These are phyloP conservation scores for Pristionchus fissidentatus DNA, from an alignment of 2,888 invertebrate genomes.

Conservation along the genomic window DNA sequence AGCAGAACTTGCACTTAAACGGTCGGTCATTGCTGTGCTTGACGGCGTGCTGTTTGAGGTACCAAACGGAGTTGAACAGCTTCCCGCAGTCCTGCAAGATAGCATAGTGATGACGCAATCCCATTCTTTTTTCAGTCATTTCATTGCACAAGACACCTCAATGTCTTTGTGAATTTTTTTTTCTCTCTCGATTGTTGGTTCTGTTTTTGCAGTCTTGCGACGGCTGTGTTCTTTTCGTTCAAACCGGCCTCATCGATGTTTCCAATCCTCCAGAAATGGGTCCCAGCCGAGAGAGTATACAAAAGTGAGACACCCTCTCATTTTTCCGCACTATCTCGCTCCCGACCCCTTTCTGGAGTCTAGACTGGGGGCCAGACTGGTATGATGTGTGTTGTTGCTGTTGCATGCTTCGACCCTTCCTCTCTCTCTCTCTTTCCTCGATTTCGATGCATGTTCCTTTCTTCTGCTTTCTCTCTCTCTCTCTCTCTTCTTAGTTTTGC, in stretches of 20 bases:
- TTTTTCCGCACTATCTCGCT: neutral
- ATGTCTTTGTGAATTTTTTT: too few relatives aligned
- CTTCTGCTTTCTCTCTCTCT: constrained; percentile 20
- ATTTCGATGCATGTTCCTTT: constrained; percentile 24
- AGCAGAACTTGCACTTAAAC: constrained; percentile 75
- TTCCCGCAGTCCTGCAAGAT: constrained; percentile 70
- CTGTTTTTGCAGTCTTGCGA: too few relatives aligned
- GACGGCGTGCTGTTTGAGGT: constrained; percentile 75
- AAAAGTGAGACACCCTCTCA: too few relatives aligned
- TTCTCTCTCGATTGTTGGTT: neutral
- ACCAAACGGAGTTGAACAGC: constrained; percentile 74
- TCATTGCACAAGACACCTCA: too few relatives aligned
- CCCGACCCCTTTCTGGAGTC: neutral
- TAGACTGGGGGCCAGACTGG: too few relatives aligned
- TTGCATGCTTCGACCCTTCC: too few relatives aligned
- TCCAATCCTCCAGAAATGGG: too few relatives aligned
- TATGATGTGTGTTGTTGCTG: too few relatives aligned
- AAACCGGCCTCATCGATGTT: too few relatives aligned
- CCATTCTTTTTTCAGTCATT: neutral
- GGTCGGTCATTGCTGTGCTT: constrained; percentile 75
- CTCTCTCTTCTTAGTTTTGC: constrained; percentile 17
- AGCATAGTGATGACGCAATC: neutral
- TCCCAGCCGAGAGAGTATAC: too few relatives aligned
- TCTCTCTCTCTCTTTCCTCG: neutral
- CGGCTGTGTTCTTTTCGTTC: too few relatives aligned